phyloP scores from a whole-genome alignment of 2,888 invertebrate species.

The Melanotus villosus region DNA sequence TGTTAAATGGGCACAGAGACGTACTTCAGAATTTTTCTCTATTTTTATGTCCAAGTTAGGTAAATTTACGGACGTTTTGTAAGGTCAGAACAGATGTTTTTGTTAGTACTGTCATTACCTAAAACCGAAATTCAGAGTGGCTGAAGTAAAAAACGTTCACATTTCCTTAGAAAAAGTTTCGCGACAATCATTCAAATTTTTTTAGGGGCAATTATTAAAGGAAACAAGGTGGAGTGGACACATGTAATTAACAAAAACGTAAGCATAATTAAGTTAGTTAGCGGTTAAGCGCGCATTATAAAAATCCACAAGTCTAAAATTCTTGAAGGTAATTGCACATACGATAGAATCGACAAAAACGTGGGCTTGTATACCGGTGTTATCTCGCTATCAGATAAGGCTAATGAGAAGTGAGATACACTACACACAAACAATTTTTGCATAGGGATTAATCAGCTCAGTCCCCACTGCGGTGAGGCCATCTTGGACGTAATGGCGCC shows the following conservation, averaged over 20 bases:
- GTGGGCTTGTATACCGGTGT: constrained; percentile 26
- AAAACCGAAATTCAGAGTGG: too few relatives aligned
- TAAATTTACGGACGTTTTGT: too few relatives aligned
- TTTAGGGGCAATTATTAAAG: not conserved
- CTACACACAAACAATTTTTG: constrained; percentile 52
- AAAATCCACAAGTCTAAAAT: constrained; percentile 18
- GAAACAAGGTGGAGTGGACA: not conserved
- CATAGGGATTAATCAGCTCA: constrained; percentile 53
- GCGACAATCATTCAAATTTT: not conserved
- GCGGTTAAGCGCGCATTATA: constrained; percentile 5
- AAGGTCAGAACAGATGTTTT: too few relatives aligned
- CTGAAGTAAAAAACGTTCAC: too few relatives aligned
- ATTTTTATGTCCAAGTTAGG: not conserved
- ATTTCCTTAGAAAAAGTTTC: too few relatives aligned
- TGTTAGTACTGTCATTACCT: too few relatives aligned
- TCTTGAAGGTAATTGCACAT: constrained; percentile 27
- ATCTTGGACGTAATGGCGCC: constrained; percentile 64
- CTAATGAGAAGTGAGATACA: constrained; percentile 47
- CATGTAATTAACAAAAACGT: constrained; percentile 17
- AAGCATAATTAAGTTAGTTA: constrained; percentile 24
- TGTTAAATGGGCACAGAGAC: constrained; percentile 25
- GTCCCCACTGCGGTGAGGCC: constrained; percentile 59
- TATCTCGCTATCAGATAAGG: constrained; percentile 48
- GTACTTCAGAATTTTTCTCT: constrained; percentile 20
- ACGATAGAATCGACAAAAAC: constrained; percentile 39